Evolutionary conservation across 2,113 vertebrate species (phyloP).

Genomic region (Falcunculus frontatus): DNA sequence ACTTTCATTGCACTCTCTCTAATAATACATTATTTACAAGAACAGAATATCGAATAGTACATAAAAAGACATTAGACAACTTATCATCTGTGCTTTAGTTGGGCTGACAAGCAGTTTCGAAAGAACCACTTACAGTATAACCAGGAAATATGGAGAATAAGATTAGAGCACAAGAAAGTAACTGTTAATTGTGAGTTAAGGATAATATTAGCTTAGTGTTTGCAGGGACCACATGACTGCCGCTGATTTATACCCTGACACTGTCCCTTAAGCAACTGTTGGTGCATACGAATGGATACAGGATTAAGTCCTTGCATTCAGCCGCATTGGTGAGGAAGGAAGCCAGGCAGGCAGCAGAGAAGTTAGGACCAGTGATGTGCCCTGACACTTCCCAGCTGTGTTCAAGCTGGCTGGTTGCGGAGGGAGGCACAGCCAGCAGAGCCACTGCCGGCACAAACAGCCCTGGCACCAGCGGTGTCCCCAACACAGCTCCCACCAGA

Average conservation of each 20-base stretch:
- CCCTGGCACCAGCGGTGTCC: rapidly evolving
- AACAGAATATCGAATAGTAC: neutral
- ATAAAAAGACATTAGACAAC: neutral
- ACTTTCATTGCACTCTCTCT: neutral
- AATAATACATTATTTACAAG: constrained; percentile 26
- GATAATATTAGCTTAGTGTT: neutral
- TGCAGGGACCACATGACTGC: rapidly evolving
- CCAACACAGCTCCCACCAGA: neutral
- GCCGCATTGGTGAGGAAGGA: neutral
- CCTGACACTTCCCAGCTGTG: rapidly evolving
- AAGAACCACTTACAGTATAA: neutral
- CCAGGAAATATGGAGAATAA: neutral
- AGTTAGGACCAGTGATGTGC: rapidly evolving
- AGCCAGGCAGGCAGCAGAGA: neutral
- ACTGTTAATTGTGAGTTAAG: neutral
- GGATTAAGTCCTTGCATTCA: neutral
- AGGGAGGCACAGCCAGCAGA: neutral
- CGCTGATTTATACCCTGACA: neutral
- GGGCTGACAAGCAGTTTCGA: neutral
- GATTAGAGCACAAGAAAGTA: neutral
- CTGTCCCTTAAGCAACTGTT: neutral
- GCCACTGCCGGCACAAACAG: rapidly evolving
- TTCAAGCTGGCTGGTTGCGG: neutral
- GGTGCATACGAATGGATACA: rapidly evolving
- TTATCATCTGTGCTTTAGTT: neutral